Base-by-base conservation (phyloP, 2,113 vertebrate species). In the Limnothrissa miodon region DNA sequence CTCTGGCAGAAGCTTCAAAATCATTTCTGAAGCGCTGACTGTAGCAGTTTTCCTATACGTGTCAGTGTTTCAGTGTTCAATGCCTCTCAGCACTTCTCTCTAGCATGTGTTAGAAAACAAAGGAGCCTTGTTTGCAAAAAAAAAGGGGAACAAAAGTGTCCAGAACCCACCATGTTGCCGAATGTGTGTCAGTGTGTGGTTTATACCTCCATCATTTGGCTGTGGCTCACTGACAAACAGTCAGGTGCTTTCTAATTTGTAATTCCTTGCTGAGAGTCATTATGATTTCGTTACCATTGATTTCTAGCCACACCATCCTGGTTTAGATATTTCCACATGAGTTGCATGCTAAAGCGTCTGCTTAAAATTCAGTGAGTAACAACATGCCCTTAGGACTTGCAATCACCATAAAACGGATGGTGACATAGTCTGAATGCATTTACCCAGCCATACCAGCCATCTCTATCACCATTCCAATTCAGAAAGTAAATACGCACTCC, bases 301-400 rank as follows among this genome's bases (percentile, higher is more conserved):
- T 70, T 36, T 70, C 2, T 29, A 70, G 25, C 4, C 66, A 29
- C 66, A 9, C 48, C 59, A 36, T 33, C 36, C 9, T 33, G 29
- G 29, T 74, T 74, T 33, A 74, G 25, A 29, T 74, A 29, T 33
- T 74, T 36, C 29, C 66, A 9, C 25, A 74, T 70, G 62, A 74
- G 66, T 36, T 74, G 66, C 66, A 74, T 74, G 66, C 66, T 74
- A 36, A 74, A 74, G 4, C 4, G 66, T 39, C 66, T 74, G 66
- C 66, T 74, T 74, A 74, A 36, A 36, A 74, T 74, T 74, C 66
- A 74, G 25, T 39, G 33, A 36, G 66, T 74, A 74, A 74, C 29
- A 74, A 74, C 36, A 13, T 36, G 29, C 66, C 66, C 66, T n/a
- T 15, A 74, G 66, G 66, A 74, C 66, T 74, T 11, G 5, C 13